A percentile compares a stretch with the other conserved stretches of the same genome.
These are phyloP conservation scores for Cephonodes hylas DNA, from an alignment of 2,888 invertebrate genomes.

Conservation along the genomic window DNA sequence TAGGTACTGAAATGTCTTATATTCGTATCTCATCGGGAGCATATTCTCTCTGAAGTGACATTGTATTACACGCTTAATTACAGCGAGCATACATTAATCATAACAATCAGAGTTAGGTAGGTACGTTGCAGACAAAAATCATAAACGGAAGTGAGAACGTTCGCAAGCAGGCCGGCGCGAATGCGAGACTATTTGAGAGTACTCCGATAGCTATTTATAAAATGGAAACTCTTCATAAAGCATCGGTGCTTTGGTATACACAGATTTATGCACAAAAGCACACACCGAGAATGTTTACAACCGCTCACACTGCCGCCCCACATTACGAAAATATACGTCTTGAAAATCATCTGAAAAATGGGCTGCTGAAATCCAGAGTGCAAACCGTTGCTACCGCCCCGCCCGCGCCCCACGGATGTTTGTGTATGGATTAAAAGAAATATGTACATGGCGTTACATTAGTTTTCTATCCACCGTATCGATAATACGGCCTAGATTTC, in stretches of 20 bases:
- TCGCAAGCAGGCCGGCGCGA: constrained; percentile 3
- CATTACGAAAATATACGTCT: constrained; percentile 64
- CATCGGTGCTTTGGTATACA: constrained; percentile 15
- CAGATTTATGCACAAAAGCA: constrained; percentile 50
- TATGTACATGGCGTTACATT: constrained; percentile 37
- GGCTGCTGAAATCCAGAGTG: constrained; percentile 59
- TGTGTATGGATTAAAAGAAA: constrained; percentile 53
- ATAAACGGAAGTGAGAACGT: constrained; percentile 10
- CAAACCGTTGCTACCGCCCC: constrained; percentile 32
- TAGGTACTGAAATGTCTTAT: too few species aligned
- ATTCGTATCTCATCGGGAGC: background rate
- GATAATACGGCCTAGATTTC: constrained; percentile 44
- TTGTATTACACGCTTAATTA: background rate
- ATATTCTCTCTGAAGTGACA: background rate
- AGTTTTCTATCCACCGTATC: constrained; percentile 20
- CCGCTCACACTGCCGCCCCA: constrained; percentile 45
- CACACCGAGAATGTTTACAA: constrained; percentile 57
- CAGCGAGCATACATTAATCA: background rate
- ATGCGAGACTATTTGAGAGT: constrained; percentile 2
- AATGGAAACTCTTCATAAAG: constrained; percentile 14
- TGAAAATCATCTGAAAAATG: constrained; percentile 62
- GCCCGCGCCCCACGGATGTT: constrained; percentile 46
- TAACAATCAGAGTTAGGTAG: background rate
- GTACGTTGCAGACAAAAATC: constrained; percentile 14
- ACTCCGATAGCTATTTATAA: constrained; percentile 13